Percentiles rank a stretch among this genome's conserved stretches.
Evolutionary conservation across 2,888 invertebrate genomes (phyloP).

Genomic region (Scelioninae gen. 2): DNA sequence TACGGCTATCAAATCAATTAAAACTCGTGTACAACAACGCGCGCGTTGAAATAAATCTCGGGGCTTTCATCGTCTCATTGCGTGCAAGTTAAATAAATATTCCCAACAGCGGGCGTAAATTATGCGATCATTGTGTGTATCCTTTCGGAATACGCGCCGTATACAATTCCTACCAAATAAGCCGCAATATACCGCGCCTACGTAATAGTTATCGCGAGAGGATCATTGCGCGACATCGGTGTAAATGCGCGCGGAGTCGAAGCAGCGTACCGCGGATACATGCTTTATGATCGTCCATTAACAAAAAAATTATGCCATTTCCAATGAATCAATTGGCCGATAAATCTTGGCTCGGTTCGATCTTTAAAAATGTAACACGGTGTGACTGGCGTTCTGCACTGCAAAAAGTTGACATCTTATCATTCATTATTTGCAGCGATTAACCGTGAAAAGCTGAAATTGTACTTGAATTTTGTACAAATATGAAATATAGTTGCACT

Average conservation of each 20-base stretch:
- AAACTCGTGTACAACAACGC: conserved; percentile 24
- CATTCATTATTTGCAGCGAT: too few relatives aligned
- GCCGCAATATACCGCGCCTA: conserved; percentile 49
- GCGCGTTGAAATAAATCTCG: conserved; percentile 42
- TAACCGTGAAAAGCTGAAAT: too few relatives aligned
- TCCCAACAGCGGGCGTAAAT: conserved; percentile 51
- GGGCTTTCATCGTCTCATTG: conserved; percentile 41
- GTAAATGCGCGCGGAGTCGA: conserved; percentile 32
- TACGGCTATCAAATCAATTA: conserved; percentile 33
- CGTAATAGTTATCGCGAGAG: conserved; percentile 51
- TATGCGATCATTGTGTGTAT: conserved; percentile 54
- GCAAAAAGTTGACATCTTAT: too few relatives aligned
- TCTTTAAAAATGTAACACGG: too few relatives aligned
- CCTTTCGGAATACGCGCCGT: conserved; percentile 46
- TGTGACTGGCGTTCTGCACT: too few relatives aligned
- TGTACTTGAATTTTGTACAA: too few relatives aligned
- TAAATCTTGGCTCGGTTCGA: conserved; percentile 4
- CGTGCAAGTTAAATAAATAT: conserved; percentile 48
- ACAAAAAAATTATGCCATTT: conserved; percentile 21
- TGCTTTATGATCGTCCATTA: conserved; percentile 34
- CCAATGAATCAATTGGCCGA: conserved; percentile 11
- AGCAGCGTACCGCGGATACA: conserved; percentile 24
- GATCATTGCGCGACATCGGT: conserved; percentile 50
- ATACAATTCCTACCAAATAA: conserved; percentile 48
- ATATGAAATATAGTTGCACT: too few relatives aligned